These are phyloP conservation scores for Notolabrus celidotus DNA, from an alignment of 2,797 vertebrate species.

Conservation along the genomic window DNA sequence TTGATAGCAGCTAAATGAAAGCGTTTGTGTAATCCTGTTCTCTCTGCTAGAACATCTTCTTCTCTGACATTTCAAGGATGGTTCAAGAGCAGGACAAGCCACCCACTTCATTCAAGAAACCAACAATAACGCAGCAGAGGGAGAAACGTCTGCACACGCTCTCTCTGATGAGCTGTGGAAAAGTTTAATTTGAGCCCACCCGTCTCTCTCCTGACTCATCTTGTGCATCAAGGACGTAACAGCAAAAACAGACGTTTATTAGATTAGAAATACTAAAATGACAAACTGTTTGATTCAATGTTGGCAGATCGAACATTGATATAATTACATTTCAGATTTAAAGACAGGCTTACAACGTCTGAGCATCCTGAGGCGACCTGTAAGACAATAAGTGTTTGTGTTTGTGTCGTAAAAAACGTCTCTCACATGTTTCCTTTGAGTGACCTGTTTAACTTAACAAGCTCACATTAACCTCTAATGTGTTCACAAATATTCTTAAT, in stretches of 20 bases:
- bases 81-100: conserved; percentile 15
- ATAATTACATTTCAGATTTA: no score
- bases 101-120: neutral
- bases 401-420: no score
- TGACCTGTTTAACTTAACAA: neutral
- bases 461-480: neutral
- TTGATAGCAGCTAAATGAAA: conserved; percentile 22
- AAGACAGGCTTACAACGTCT: no score
- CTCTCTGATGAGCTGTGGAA: conserved; percentile 3
- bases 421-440: neutral
- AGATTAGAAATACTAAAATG: conserved; percentile 4
- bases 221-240: neutral
- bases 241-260: neutral
- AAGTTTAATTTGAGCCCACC: conserved; percentile 35
- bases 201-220: neutral
- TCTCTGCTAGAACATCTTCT: conserved; percentile 18
- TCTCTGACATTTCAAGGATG: conserved; percentile 46
- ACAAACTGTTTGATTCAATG: neutral
- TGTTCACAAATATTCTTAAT: neutral
- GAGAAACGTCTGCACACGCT: conserved; percentile 17
- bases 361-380: no score
- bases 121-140: conserved; percentile 7
- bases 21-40: neutral
- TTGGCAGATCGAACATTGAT: neutral
- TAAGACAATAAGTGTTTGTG: neutral